Base-by-base conservation (phyloP, 53 echinoderm and acorn worm genomes). In the Crossaster papposus region DNA sequence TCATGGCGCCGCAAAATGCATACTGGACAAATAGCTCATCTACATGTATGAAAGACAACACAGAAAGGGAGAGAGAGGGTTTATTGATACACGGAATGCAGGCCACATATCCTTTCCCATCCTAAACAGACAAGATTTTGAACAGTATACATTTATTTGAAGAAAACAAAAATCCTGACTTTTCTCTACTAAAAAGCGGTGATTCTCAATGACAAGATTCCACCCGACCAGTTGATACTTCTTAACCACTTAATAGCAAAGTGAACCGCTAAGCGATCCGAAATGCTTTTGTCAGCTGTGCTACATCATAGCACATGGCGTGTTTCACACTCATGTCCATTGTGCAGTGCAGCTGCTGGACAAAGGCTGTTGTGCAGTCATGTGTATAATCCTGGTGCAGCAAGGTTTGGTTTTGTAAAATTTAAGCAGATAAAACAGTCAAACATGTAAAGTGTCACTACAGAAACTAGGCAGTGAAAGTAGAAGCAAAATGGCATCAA, bases 1-100 rank as follows among this genome's bases (percentile, higher is more conserved):
- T 84, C 84, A 84, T 51, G 23, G 80, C 71, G 26, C 50, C 12
- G 50, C 7, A 82, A 38, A 50, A 83, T 58, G 70, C 83, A 83
- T 38, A 70, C 17, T 11, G 32, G 64, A 70, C 71, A 72, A 84
- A 72, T 84, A 65, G 72, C 72, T 71, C 71, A 71, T 70, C 80
- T 58, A 33, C 58, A 23, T 52, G 26, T 51, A 23, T 52, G 26
- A 26, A 62, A 80, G 80, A 58, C 1, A 80, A 50, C 38, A 36
- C 78, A 78, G 44, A 44, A 51, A 78, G n/a, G n/a, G 78, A 51
- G 78, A 15, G 62, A 62, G 80, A 17, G 4, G 80, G 80, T 80
- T 80, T 80, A 58, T 80, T 80, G 80, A 58, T 58, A 31, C 33
- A 30, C 20, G 68, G 68, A 68, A 68, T 68, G 68, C 24, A 68